Evolutionary conservation across 2,888 invertebrate species (phyloP).

Genomic region (Phorcus lineatus): DNA sequence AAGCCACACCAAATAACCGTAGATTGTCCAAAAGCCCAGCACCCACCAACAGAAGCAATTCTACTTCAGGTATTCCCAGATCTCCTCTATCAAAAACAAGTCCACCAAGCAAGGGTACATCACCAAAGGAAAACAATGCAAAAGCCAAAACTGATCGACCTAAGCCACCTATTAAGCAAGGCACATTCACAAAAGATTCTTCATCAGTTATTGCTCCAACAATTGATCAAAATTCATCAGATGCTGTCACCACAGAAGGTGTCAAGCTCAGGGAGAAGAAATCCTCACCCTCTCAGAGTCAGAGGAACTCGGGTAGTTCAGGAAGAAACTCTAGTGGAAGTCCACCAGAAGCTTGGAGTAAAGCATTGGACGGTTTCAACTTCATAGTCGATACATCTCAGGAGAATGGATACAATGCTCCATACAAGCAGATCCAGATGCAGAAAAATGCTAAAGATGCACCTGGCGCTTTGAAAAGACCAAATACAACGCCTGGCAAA

Average conservation of each 20-base stretch:
- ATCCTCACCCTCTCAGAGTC: constrained; percentile 33
- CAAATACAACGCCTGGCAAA: constrained; percentile 13
- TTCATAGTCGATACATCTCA: constrained; percentile 46
- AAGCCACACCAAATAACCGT: constrained; percentile 69
- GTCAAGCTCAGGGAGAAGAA: constrained; percentile 46
- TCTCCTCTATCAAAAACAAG: constrained; percentile 28
- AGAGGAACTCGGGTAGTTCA: constrained; percentile 49
- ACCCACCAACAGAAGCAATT: not conserved
- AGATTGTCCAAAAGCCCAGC: constrained; percentile 43
- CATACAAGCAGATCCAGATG: constrained; percentile 44
- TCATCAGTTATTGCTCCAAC: constrained; percentile 58
- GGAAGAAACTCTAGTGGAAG: constrained; percentile 35
- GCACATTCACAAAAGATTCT: constrained; percentile 92
- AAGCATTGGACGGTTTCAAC: constrained; percentile 57
- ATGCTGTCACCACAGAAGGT: not conserved
- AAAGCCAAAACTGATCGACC: constrained; percentile 51
- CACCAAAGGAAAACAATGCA: constrained; percentile 14
- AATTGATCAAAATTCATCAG: constrained; percentile 27
- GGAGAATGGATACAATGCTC: constrained; percentile 37
- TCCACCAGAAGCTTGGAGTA: constrained; percentile 55
- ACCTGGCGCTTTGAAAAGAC: constrained; percentile 33
- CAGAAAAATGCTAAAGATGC: constrained; percentile 43
- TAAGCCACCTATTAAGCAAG: constrained; percentile 83
- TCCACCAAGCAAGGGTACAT: not conserved
- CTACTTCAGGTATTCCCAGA: constrained; percentile 37